A percentile compares a stretch with the other conserved stretches of the same genome.
Conservation (phyloP, 2,888 invertebrate genomes). For the Sussaba pulchella region DNA sequence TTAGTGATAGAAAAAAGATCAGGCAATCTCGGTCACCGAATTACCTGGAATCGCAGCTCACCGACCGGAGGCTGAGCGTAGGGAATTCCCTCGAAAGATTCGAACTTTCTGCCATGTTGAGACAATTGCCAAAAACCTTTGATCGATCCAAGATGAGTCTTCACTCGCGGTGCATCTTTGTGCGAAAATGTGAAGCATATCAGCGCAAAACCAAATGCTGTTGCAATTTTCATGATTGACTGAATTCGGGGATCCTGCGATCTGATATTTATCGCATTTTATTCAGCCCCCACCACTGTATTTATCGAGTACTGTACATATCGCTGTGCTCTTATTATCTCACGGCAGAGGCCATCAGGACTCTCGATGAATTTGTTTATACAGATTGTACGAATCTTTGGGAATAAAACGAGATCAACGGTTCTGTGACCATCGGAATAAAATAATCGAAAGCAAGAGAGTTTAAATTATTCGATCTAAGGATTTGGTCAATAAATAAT, state of each 20-base stretch:
- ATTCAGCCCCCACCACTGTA: background rate
- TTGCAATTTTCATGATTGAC: background rate
- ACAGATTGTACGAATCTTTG: background rate
- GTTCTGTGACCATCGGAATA: background rate
- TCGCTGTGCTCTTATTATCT: constrained; percentile 8
- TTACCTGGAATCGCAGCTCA: constrained; percentile 67
- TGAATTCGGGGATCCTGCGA: background rate
- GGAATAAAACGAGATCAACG: too few relatives aligned
- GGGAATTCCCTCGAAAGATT: constrained; percentile 68
- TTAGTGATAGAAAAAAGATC: too few relatives aligned
- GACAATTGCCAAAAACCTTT: constrained; percentile 62
- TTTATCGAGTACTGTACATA: background rate
- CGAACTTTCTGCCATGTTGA: constrained; percentile 59
- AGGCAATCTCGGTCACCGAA: background rate
- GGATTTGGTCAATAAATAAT: too few relatives aligned
- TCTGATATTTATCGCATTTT: constrained; percentile 26
- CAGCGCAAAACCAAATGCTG: constrained; percentile 13
- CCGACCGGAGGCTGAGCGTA: constrained; percentile 68
- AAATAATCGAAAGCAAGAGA: too few relatives aligned
- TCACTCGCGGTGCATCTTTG: constrained; percentile 56
- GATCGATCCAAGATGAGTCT: constrained; percentile 61
- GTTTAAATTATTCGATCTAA: too few relatives aligned
- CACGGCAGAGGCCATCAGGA: constrained; percentile 35
- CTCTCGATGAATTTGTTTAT: background rate
- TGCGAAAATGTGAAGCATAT: constrained; percentile 36